These are phyloP conservation scores for Chironomus riparius DNA, from an alignment of 2,888 invertebrate genomes.

Conservation along the genomic window DNA sequence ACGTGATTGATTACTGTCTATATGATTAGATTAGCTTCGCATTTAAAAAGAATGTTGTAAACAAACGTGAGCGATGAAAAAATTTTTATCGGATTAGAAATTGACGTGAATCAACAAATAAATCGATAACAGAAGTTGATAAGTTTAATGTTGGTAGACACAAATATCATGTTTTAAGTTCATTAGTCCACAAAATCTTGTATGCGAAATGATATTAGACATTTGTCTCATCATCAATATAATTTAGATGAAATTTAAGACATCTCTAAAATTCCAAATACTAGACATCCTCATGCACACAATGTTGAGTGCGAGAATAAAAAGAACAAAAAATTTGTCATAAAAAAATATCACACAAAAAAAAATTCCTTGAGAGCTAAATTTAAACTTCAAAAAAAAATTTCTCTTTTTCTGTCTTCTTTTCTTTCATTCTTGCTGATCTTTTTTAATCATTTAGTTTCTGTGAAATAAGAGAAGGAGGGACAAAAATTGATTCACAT, in stretches of 20 bases:
- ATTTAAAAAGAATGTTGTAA: background rate
- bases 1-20: too few relatives aligned
- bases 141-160: background rate
- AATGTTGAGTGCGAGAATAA: background rate
- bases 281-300: background rate
- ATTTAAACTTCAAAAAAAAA: background rate
- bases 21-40: too few relatives aligned
- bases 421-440: background rate
- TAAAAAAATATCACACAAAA: background rate
- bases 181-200: background rate
- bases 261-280: background rate
- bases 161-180: background rate
- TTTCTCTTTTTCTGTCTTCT: background rate
- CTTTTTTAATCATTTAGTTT: background rate
- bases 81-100: background rate
- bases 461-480: background rate
- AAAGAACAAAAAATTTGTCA: background rate
- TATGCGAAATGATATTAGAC: too few relatives aligned
- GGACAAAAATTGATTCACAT: conserved; percentile 18
- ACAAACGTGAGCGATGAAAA: background rate
- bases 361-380: background rate
- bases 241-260: background rate
- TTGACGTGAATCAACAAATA: background rate
- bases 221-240: background rate
- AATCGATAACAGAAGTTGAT: background rate